Percentiles rank a stretch among this genome's conserved stretches.
phyloP scores from a whole-genome alignment of 2,888 invertebrate species.

The Xestia xanthographa region DNA sequence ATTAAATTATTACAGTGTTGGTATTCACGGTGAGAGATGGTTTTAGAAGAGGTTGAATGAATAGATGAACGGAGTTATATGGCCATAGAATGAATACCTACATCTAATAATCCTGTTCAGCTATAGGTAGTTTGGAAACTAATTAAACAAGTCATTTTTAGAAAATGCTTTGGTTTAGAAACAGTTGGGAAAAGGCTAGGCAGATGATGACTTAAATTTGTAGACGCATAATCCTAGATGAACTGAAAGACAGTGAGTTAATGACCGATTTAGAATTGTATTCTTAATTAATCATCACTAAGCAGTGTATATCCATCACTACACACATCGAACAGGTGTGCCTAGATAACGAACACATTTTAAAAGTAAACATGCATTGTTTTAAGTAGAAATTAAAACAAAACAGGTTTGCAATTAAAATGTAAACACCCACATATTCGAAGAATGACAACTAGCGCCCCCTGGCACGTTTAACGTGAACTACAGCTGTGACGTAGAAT shows the following conservation, averaged over 20 bases:
- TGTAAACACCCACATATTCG: constrained; percentile 1
- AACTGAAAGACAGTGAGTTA: background rate
- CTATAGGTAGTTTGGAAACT: too few relatives aligned
- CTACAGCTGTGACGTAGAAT: constrained; percentile 39
- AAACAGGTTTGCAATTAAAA: constrained; percentile 36
- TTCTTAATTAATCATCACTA: background rate
- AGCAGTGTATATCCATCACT: too few relatives aligned
- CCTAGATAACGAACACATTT: background rate
- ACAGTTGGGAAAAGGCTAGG: too few relatives aligned
- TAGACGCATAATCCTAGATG: background rate
- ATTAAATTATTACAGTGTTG: too few relatives aligned
- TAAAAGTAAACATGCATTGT: background rate
- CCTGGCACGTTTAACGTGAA: constrained; percentile 50
- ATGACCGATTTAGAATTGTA: background rate
- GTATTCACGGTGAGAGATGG: too few relatives aligned
- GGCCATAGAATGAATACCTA: too few relatives aligned
- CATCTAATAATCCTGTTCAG: too few relatives aligned
- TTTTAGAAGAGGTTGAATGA: too few relatives aligned
- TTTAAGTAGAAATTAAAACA: constrained; percentile 9
- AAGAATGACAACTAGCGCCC: constrained; percentile 47
- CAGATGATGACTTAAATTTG: background rate
- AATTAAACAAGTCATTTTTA: too few relatives aligned
- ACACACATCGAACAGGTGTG: background rate
- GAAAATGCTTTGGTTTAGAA: too few relatives aligned
- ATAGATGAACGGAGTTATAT: too few relatives aligned